Percentiles rank a stretch among this genome's conserved stretches.
These are phyloP conservation scores for Menidia beryllina DNA, from an alignment of 2,113 vertebrate genomes.

Conservation along the genomic window DNA sequence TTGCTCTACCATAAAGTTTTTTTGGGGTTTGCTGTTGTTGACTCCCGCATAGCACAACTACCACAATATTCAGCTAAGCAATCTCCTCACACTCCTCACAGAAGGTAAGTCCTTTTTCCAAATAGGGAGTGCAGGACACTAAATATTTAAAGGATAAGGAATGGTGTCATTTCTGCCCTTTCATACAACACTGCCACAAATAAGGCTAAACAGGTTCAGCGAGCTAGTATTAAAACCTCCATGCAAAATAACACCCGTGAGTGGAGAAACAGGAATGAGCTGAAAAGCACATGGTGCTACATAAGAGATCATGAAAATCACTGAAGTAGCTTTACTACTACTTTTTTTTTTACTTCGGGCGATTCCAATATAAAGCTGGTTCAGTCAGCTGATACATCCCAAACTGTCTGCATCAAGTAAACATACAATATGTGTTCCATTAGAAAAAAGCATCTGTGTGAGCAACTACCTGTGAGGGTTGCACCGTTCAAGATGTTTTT, in stretches of 20 bases:
- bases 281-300: not conserved
- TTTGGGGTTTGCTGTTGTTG: not conserved
- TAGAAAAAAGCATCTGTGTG: slow-evolving; percentile 87
- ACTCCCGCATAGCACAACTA: not conserved
- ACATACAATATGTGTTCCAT: slow-evolving; percentile 86
- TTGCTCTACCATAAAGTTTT: not conserved
- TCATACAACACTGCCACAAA: slow-evolving; percentile 16
- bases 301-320: slow-evolving; percentile 10
- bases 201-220: slow-evolving; percentile 31
- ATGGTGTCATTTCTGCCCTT: slow-evolving; percentile 38
- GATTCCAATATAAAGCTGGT: slow-evolving; percentile 11
- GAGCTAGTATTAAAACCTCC: slow-evolving; percentile 21
- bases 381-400: slow-evolving; percentile 60
- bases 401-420: slow-evolving; percentile 83
- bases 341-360: not conserved
- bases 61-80: not conserved
- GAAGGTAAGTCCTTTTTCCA: slow-evolving; percentile 13
- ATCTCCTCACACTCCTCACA: not conserved
- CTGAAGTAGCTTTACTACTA: slow-evolving; percentile 1
- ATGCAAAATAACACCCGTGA: slow-evolving; percentile 33
- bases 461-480: slow-evolving; percentile 81
- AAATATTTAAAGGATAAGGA: slow-evolving; percentile 35
- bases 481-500: slow-evolving; percentile 86
- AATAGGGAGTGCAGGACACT: not conserved
- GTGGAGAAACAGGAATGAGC: slow-evolving; percentile 1